These are phyloP conservation scores for Malurus elegans DNA, from an alignment of 2,113 vertebrate species.

Conservation along the genomic window DNA sequence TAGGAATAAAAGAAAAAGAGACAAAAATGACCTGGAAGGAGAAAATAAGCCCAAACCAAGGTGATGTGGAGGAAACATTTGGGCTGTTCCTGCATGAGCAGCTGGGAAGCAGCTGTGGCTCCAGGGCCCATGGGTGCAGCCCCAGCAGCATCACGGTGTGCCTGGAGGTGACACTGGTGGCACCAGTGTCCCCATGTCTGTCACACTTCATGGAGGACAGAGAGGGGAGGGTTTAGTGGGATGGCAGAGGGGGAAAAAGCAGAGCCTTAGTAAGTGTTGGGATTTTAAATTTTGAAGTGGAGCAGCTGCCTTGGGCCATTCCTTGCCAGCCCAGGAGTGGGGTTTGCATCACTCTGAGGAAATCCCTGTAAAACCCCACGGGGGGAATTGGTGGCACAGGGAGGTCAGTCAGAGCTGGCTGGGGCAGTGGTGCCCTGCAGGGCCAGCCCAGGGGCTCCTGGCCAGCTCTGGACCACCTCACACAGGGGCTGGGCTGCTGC, in stretches of 20 bases:
- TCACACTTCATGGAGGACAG: background rate
- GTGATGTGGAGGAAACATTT: background rate
- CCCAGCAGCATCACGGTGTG: background rate
- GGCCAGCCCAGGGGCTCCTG: accelerated
- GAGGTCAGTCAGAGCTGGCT: background rate
- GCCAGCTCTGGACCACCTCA: background rate
- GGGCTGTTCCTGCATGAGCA: accelerated
- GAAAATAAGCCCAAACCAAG: background rate
- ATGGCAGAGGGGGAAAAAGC: background rate
- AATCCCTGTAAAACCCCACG: background rate
- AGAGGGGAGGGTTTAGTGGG: background rate
- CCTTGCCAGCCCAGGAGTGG: background rate
- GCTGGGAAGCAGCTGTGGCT: background rate
- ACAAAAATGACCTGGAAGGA: background rate
- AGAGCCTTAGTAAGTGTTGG: background rate
- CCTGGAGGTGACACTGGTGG: background rate
- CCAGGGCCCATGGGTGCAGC: accelerated
- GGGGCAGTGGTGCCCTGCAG: background rate
- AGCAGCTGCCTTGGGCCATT: background rate
- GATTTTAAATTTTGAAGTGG: background rate
- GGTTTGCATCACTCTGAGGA: background rate
- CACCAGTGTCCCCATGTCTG: accelerated
- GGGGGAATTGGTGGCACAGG: background rate
- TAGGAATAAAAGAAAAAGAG: background rate
- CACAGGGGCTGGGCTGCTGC: background rate